These are phyloP conservation scores for Tetragonisca angustula DNA, from an alignment of 2,888 invertebrate species.

Conservation along the genomic window DNA sequence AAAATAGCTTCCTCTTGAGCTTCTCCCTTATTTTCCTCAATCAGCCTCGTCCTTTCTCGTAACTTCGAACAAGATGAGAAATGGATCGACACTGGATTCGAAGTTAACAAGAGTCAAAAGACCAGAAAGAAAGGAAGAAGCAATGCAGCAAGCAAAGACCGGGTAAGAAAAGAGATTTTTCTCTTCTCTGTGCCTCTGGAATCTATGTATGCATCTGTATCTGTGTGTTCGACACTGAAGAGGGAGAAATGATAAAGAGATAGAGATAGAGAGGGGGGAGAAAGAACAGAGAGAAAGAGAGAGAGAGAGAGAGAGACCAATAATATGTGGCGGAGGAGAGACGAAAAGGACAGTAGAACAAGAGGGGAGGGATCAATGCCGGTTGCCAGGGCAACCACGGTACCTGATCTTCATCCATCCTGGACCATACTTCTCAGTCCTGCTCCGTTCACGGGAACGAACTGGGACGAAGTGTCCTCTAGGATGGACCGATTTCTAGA, in stretches of 20 bases:
- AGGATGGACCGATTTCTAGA: conserved; percentile 26
- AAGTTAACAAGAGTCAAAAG: conserved; percentile 1
- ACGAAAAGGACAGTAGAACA: conserved; percentile 64
- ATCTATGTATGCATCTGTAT: conserved; percentile 11
- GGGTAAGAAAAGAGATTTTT: conserved; percentile 20
- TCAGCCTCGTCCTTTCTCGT: neutral
- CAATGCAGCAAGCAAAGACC: neutral
- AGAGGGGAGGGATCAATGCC: conserved; percentile 83
- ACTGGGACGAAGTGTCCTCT: conserved; percentile 42
- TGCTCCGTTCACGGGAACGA: conserved; percentile 53
- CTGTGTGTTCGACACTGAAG: conserved; percentile 15
- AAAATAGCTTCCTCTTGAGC: conserved; percentile 4
- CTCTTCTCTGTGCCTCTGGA: neutral
- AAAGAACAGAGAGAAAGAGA: conserved; percentile 11
- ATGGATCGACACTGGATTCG: conserved; percentile 31
- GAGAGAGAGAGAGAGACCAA: conserved; percentile 40
- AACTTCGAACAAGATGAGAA: neutral
- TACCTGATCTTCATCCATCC: conserved; percentile 80
- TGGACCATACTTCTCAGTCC: conserved; percentile 71
- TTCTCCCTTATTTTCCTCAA: neutral
- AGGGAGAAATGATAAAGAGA: neutral
- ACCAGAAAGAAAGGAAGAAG: neutral
- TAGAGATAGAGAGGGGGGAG: conserved; percentile 8
- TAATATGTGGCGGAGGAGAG: conserved; percentile 59
- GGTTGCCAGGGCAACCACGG: conserved; percentile 82